Conservation (phyloP, 2,888 invertebrate genomes). For the Caenorhabditis sp. region DNA sequence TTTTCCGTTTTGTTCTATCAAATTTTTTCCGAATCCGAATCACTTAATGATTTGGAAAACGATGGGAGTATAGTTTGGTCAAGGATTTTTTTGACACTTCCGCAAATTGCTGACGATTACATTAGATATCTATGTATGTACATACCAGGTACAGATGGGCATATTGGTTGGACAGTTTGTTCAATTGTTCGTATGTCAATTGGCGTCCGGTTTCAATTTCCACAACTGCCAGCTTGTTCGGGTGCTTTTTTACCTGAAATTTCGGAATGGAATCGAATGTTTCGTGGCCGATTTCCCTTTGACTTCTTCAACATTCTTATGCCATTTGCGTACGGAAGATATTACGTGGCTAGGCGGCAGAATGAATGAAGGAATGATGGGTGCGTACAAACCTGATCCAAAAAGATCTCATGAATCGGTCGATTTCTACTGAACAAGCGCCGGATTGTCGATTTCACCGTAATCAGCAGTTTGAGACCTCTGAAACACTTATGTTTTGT, state of each 20-base stretch:
- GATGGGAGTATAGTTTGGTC: constrained; percentile 31
- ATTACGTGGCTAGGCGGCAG: background rate
- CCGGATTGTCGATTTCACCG: constrained; percentile 73
- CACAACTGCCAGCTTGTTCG: constrained; percentile 67
- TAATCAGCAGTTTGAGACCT: constrained; percentile 73
- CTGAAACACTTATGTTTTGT: no score
- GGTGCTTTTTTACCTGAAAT: constrained; percentile 64
- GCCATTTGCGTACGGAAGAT: background rate
- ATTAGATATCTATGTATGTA: background rate
- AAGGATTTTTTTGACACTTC: background rate
- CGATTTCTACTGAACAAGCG: constrained; percentile 70
- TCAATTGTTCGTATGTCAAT: constrained; percentile 77
- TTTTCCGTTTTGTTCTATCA: no score
- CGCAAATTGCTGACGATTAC: no score
- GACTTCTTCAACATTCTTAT: background rate
- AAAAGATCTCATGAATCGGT: constrained; percentile 79
- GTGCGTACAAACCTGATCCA: constrained; percentile 72
- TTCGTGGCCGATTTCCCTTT: background rate
- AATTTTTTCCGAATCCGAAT: no score
- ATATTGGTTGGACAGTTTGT: constrained; percentile 78
- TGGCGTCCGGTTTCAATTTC: constrained; percentile 77
- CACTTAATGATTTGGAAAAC: background rate
- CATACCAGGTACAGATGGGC: constrained; percentile 79
- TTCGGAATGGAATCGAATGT: background rate
- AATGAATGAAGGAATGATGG: background rate